Base-by-base conservation (phyloP, 2,113 vertebrate species). In the Toxotes chatareus region DNA sequence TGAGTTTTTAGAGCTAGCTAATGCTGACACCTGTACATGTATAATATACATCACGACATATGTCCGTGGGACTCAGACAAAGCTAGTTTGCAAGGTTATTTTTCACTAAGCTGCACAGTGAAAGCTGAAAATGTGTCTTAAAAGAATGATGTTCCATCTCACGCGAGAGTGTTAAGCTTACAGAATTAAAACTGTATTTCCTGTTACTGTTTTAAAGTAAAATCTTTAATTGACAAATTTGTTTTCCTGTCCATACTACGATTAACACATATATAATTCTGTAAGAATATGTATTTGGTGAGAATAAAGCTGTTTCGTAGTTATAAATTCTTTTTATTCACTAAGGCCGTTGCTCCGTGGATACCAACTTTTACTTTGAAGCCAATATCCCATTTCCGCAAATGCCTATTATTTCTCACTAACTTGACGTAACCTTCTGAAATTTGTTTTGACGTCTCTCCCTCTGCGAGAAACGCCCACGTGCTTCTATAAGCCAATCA, bases 401-500 rank as follows among this genome's bases (percentile, higher is more conserved):
- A 11, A 1, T 0, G 9, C 34, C 34, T 0, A 13, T 9, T 55
- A 0, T 9, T 16, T 36, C 27, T 36, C 8, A 0, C 1, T 19
- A 62, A 49, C 65, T 89, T 72, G 14, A 63, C 23, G 5, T 9
- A 1, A 19, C 44, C 21, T 34, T 42, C 11, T 14, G n/a, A 4
- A 4, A 64, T 8, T 68, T 76, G 69, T 85, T 85, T 85, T 80
- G 57, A 44, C 7, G 23, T 8, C 9, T 21, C 3, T 46, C 32
- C 76, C 83, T 63, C 55, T 9, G 66, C 2, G 23, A 76, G 70
- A 42, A 17, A 86, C 82, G 67, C 57, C 81, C 76, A 78, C 36
- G 71, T 79, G 51, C 32, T 23, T 13, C 1, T 17, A 13, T 23
- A 0, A 69, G 10, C 90, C 91, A 93, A 93, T 92, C 5, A 74